Evolutionary conservation across 1,140 invertebrate species (phyloP).

Genomic region (Anoplolepis gracilipes): DNA sequence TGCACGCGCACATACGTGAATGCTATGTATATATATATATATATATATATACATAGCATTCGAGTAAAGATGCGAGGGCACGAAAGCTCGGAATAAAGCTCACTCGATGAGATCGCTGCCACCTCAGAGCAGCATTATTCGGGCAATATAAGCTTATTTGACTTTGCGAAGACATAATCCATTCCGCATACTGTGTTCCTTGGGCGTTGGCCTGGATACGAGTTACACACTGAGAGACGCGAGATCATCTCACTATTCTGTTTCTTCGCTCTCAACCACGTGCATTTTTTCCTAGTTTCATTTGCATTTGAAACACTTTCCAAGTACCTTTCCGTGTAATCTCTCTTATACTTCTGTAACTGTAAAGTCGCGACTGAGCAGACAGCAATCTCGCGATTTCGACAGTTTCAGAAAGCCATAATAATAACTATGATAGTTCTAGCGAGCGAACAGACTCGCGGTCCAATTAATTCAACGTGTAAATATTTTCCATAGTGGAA

Average conservation of each 20-base stretch:
- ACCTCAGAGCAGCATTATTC: constrained; percentile 41
- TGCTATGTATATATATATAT: constrained; percentile 2
- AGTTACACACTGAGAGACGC: neutral
- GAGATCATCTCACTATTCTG: neutral
- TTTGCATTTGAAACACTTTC: constrained; percentile 52
- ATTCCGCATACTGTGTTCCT: constrained; percentile 55
- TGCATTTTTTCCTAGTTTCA: constrained; percentile 36
- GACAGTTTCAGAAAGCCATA: constrained; percentile 11
- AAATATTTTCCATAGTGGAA: constrained; percentile 39
- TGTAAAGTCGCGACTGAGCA: neutral
- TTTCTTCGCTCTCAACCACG: neutral
- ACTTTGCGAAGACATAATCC: constrained; percentile 64
- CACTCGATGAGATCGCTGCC: constrained; percentile 6
- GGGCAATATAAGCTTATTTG: constrained; percentile 66
- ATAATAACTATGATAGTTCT: neutral
- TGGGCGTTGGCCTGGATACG: constrained; percentile 44
- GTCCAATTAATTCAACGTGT: constrained; percentile 29
- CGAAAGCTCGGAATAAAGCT: constrained; percentile 60
- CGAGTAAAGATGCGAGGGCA: constrained; percentile 27
- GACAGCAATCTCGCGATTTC: constrained; percentile 13
- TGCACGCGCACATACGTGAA: constrained; percentile 13
- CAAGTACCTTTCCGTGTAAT: constrained; percentile 53
- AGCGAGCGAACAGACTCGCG: neutral
- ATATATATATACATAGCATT: constrained; percentile 14
- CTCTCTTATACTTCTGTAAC: constrained; percentile 42